A percentile compares a stretch with the other conserved stretches of the same genome.
Evolutionary conservation across 1,140 invertebrate species (phyloP).

Genomic region (Sarcophaga bullata): DNA sequence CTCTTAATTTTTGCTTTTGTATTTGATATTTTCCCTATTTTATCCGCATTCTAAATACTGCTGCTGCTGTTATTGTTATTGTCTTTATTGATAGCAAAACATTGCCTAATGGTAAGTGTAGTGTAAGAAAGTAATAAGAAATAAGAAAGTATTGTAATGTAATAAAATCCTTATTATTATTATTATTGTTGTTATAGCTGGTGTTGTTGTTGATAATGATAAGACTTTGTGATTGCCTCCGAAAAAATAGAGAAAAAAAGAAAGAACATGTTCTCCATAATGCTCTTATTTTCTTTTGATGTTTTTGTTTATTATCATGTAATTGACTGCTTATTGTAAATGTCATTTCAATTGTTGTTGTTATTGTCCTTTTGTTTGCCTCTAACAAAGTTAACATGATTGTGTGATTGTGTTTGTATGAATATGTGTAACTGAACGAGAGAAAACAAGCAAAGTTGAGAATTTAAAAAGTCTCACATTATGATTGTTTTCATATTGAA

Average conservation of each 20-base stretch:
- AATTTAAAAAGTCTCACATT: neutral
- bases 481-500: neutral
- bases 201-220: neutral
- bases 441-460: neutral
- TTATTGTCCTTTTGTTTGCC: neutral
- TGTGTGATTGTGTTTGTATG: neutral
- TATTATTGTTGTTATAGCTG: neutral
- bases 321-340: slow-evolving; percentile 24
- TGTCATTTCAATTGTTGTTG: slow-evolving; percentile 11
- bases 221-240: neutral
- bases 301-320: neutral
- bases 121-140: neutral
- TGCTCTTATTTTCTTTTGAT: neutral
- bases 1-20: no score
- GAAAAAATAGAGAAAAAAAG: neutral
- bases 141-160: neutral
- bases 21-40: no score
- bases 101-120: neutral
- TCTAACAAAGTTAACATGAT: neutral
- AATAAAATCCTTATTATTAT: neutral
- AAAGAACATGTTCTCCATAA: no score
- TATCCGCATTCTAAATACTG: no score
- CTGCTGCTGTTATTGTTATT: neutral
- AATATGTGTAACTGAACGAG: neutral
- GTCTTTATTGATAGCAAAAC: neutral